These are phyloP conservation scores for Neuroterus valhalla DNA, from an alignment of 1,140 invertebrate genomes.

Conservation along the genomic window DNA sequence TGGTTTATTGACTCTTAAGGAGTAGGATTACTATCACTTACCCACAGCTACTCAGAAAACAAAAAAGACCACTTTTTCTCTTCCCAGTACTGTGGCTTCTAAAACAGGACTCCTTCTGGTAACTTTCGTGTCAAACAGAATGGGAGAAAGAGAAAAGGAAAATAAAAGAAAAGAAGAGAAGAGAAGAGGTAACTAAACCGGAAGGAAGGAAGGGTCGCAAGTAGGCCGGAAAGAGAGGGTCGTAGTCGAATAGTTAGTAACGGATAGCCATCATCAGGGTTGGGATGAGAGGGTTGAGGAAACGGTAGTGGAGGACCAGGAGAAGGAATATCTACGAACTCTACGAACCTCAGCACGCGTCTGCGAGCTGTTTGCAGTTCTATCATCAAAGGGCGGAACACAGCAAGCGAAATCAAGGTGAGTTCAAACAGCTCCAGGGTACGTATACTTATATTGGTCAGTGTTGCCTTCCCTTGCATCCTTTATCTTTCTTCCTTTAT, in stretches of 20 bases:
- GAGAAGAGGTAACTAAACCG: constrained; percentile 43
- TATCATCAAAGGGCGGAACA: constrained; percentile 60
- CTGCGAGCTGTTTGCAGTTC: constrained; percentile 57
- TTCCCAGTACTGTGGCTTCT: too few relatives aligned
- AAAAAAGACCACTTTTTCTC: too few relatives aligned
- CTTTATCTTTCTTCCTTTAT: constrained; percentile 17
- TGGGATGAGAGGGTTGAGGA: constrained; percentile 44
- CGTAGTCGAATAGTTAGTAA: constrained; percentile 46
- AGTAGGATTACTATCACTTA: too few relatives aligned
- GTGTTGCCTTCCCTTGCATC: constrained; percentile 49
- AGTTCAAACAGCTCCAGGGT: constrained; percentile 59
- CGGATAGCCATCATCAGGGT: constrained; percentile 47
- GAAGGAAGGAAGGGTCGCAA: constrained; percentile 40
- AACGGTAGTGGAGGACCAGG: constrained; percentile 31
- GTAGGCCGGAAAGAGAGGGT: constrained; percentile 47
- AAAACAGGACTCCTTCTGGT: too few relatives aligned
- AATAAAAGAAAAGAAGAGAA: constrained; percentile 47
- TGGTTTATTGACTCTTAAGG: too few relatives aligned
- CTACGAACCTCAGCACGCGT: constrained; percentile 48
- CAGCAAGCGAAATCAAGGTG: constrained; percentile 51
- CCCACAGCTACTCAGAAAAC: too few relatives aligned
- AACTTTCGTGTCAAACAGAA: too few relatives aligned
- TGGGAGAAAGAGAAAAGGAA: too few relatives aligned
- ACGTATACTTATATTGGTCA: constrained; percentile 56
- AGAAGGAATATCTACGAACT: constrained; percentile 43